These are phyloP conservation scores for Stenolophus ochropezus DNA, from an alignment of 2,888 invertebrate species.

Conservation along the genomic window DNA sequence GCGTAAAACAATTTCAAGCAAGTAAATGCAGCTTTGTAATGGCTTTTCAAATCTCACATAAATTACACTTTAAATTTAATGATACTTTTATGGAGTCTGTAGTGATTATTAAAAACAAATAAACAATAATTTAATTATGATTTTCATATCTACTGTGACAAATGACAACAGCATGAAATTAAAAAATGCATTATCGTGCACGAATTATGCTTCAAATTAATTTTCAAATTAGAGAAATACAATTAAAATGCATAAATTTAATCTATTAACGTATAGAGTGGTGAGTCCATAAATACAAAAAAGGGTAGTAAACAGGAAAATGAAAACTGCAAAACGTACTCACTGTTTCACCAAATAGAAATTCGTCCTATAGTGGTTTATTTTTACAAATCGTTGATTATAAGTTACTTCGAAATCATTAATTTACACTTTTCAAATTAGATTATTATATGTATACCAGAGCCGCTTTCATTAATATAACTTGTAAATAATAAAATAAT, in stretches of 20 bases:
- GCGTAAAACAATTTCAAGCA: not conserved
- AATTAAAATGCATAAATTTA: not conserved
- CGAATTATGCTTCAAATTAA: not conserved
- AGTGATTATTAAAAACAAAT: not conserved
- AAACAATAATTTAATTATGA: not conserved
- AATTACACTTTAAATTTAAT: not conserved
- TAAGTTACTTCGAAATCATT: not conserved
- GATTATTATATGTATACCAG: not conserved
- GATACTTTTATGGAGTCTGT: not conserved
- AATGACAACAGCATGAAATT: not conserved
- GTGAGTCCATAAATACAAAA: not conserved
- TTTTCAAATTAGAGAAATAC: not conserved
- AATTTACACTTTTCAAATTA: not conserved
- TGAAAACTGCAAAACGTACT: not conserved
- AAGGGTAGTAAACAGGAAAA: not conserved
- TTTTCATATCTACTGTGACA: not conserved
- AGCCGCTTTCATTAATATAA: conserved; percentile 28
- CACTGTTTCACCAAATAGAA: not conserved
- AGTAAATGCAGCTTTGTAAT: not conserved
- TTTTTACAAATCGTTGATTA: not conserved
- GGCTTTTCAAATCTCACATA: not conserved
- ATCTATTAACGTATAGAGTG: not conserved
- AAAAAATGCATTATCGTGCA: not conserved
- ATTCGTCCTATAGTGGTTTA: not conserved
- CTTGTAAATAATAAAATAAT: conserved; percentile 39